phyloP scores from a whole-genome alignment of 2,113 vertebrate species.

The Etheostoma spectabile region DNA sequence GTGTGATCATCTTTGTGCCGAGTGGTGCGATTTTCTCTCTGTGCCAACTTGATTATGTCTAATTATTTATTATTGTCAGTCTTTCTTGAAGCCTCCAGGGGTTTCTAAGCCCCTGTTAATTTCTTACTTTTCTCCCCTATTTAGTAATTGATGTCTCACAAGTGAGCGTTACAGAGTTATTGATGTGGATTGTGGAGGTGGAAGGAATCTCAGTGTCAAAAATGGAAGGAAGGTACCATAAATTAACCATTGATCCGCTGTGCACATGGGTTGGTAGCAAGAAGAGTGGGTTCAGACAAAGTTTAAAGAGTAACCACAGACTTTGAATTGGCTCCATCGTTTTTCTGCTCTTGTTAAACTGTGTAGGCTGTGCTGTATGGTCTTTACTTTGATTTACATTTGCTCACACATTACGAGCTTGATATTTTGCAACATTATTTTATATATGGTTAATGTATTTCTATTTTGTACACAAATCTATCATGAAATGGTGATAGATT shows the following conservation, averaged over 20 bases:
- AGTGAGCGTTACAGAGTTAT: neutral
- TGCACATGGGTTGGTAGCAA: conserved; percentile 29
- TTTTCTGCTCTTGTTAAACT: neutral
- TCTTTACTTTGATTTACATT: conserved; percentile 3
- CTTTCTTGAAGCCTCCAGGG: neutral
- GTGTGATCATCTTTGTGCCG: neutral
- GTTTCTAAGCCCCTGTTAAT: neutral
- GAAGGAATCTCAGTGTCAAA: conserved; percentile 22
- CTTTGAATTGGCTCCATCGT: conserved; percentile 4
- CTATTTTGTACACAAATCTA: neutral
- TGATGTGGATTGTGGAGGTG: conserved; percentile 29
- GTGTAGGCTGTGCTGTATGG: conserved; percentile 6
- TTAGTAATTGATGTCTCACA: neutral
- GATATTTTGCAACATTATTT: neutral
- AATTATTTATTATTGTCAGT: conserved; percentile 11
- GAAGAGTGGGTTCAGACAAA: conserved; percentile 40
- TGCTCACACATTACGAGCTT: neutral
- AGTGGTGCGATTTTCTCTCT: neutral
- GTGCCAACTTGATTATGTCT: conserved; percentile 3
- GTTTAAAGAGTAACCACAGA: too few relatives aligned
- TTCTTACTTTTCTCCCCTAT: neutral
- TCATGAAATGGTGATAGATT: too few relatives aligned
- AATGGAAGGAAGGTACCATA: conserved; percentile 15
- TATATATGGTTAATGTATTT: neutral
- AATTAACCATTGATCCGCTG: conserved; percentile 27